Evolutionary conservation across 64 coral and sea anemone species (phyloP).

Genomic region (Montipora foliosa): DNA sequence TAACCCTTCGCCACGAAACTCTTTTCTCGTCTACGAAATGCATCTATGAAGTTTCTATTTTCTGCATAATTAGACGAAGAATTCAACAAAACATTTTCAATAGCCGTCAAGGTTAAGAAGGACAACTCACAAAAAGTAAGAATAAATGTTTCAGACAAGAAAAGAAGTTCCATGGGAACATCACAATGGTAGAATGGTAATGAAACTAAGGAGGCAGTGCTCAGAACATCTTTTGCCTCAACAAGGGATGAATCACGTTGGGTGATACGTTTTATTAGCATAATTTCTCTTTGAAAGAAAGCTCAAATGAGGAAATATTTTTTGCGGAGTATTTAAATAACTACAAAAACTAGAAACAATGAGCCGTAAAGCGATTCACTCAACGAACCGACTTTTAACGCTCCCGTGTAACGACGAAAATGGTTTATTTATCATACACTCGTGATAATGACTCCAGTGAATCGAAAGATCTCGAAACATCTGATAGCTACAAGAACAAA

Average conservation of each 20-base stretch:
- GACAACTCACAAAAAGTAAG: background rate
- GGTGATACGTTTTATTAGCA: too few species aligned
- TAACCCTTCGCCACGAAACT: background rate
- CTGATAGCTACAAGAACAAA: too few species aligned
- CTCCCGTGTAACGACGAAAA: too few species aligned
- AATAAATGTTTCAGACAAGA: background rate
- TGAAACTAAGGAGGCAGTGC: conserved; percentile 9
- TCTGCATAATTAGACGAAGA: background rate
- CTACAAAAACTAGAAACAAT: background rate
- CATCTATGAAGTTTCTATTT: background rate
- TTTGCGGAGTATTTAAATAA: too few species aligned
- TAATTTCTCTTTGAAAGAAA: too few species aligned
- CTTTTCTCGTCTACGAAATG: background rate
- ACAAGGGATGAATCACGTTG: background rate
- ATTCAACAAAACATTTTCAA: background rate
- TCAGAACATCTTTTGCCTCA: background rate
- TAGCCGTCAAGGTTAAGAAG: background rate
- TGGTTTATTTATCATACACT: too few species aligned
- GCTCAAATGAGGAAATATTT: too few species aligned
- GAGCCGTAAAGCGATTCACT: background rate
- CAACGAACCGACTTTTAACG: background rate
- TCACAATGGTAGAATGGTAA: too few species aligned
- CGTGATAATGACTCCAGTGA: too few species aligned
- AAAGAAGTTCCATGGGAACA: too few species aligned
- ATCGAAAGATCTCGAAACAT: too few species aligned